Evolutionary conservation across 2,797 vertebrate genomes (phyloP), one percentile per base, ranked within the genome.

Genomic region (Gymnopithys bicolor): DNA sequence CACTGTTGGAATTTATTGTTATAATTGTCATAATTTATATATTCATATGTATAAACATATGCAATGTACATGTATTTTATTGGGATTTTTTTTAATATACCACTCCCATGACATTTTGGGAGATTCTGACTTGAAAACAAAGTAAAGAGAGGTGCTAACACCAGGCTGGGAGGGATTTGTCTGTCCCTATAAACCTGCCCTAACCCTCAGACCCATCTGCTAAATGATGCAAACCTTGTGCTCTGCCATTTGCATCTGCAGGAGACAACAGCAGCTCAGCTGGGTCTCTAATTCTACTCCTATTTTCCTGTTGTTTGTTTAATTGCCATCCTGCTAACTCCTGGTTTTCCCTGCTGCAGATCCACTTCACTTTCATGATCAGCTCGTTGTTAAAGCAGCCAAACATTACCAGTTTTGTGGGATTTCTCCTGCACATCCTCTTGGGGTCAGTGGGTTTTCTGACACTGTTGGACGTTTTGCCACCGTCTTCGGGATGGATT

Each of bases 311-410:
- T 24, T 55, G 3, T 21, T 24, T 21, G 35, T 52, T 43, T 32
- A 30, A 52, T 70, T 21, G 1, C 11, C 41, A 37, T 68, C 77
- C 79, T 52, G 30, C 27, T 95, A 66, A 96, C 55, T 7, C 0
- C 28, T 33, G 32, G 0, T 78, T 93, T 91, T 60, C 64, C 78
- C 46, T 84, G 64, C 84, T 81, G 7, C 97, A 99, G 99, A 98
- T 99, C 89, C 98, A 98, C 84, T 98, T 99, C 97, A 98, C 97
- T 81, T 99, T 99, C 97, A 98, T 99, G 98, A 93, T 99, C 96
- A 98, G 98, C 32, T 98, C 98, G 0, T 77, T 99, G 53, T 97
- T 99, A 69, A 98, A 98, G 97, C 98, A 98, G 96, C 98, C 98
- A 4, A 99, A 98, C 89, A 96, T 98, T 66, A 98, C 98, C 69